Evolutionary conservation across 2,888 invertebrate genomes (phyloP).

Genomic region (Leptinotarsa juncta): DNA sequence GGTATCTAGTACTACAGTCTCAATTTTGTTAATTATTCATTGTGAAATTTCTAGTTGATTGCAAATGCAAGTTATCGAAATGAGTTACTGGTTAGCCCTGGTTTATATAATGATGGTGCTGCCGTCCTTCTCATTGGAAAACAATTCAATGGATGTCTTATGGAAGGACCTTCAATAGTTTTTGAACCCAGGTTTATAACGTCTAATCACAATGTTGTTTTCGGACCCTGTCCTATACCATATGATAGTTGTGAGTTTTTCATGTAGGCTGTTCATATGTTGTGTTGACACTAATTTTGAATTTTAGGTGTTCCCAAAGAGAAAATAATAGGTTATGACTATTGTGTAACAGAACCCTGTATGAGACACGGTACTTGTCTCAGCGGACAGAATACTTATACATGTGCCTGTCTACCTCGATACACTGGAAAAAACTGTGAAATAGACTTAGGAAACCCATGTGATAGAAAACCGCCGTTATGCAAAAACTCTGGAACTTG

Average conservation of each 20-base stretch:
- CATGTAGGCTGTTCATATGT: background rate
- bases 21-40: background rate
- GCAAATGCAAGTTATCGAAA: conserved; percentile 84
- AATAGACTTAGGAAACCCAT: conserved; percentile 82
- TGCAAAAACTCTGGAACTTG: conserved; percentile 84
- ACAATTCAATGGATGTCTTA: conserved; percentile 84
- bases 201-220: conserved; percentile 74
- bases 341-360: conserved; percentile 84
- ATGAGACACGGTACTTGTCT: conserved; percentile 86
- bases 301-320: conserved; percentile 69
- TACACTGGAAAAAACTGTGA: conserved; percentile 91
- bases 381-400: conserved; percentile 80
- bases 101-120: conserved; percentile 78
- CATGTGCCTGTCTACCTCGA: conserved; percentile 85
- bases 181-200: conserved; percentile 76
- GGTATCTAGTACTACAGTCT: conserved; percentile 62
- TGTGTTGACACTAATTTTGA: background rate
- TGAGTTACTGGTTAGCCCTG: conserved; percentile 78
- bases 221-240: conserved; percentile 82
- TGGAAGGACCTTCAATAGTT: conserved; percentile 87
- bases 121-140: conserved; percentile 83
- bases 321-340: conserved; percentile 61
- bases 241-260: conserved; percentile 75
- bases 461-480: conserved; percentile 70
- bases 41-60: conserved; percentile 69